Conservation (phyloP, 2,113 vertebrate genomes). For the Cranoglanis bouderius region DNA sequence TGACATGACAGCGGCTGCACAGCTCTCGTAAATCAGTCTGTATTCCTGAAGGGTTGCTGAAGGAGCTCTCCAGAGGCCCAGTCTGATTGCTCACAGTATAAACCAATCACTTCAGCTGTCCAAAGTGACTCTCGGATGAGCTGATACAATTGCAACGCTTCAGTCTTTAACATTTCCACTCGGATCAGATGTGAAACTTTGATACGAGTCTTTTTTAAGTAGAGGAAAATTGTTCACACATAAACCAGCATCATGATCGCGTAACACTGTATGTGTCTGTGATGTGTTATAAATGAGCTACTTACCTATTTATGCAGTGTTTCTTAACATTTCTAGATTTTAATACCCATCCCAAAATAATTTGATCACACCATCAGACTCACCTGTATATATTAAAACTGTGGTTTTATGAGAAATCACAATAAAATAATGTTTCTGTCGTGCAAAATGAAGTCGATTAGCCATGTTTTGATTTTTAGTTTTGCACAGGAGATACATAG, state of each 20-base stretch:
- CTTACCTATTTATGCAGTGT: slow-evolving; percentile 22
- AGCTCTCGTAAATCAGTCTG: slow-evolving; percentile 71
- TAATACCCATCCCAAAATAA: not conserved
- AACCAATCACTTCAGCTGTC: slow-evolving; percentile 75
- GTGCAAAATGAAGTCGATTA: not conserved
- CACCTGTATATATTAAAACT: not conserved
- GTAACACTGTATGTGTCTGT: not conserved
- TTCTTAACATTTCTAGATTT: not conserved
- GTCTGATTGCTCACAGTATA: slow-evolving; percentile 72
- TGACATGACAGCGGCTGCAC: slow-evolving; percentile 42
- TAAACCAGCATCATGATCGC: not conserved
- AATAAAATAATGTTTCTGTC: not conserved
- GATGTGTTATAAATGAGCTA: slow-evolving; percentile 11
- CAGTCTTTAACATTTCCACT: slow-evolving; percentile 25
- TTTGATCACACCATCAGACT: not conserved
- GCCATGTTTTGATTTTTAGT: not conserved
- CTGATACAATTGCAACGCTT: slow-evolving; percentile 42
- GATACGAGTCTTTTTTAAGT: slow-evolving; percentile 15
- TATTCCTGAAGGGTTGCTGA: slow-evolving; percentile 61
- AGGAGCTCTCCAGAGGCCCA: slow-evolving; percentile 58
- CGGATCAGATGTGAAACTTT: slow-evolving; percentile 21
- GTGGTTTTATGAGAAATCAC: not conserved
- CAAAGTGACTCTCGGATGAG: slow-evolving; percentile 54
- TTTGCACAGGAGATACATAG: not conserved
- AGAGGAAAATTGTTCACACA: slow-evolving; percentile 18